Evolutionary conservation across 2,797 vertebrate species (phyloP), one percentile per base, ranked within the genome.

Genomic region (Scolopax rusticola): DNA sequence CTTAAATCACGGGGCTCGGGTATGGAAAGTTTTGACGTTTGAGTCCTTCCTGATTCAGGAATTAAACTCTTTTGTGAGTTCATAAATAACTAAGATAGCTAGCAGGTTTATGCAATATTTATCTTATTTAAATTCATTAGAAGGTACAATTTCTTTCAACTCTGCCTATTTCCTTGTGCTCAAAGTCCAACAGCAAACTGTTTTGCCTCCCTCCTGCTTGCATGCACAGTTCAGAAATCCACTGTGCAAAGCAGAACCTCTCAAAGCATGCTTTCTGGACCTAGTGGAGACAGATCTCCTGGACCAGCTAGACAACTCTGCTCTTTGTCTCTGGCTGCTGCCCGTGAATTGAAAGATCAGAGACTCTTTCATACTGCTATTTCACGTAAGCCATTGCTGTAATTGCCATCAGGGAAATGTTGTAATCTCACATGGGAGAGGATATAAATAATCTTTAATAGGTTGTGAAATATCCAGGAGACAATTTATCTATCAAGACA

Each of bases 371-470:
- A 50, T 21, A 47, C 15, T 78, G 82, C 30, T 80, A 16, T 65
- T 93, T 54, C 87, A 92, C 64, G 57, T 86, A 81, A 50, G 30
- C 19, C 33, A 9, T 56, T 86, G 40, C 68, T 93, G 57, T 78
- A 87, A 91, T 30, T 83, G 61, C 61, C 69, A 85, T 74, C 69
- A 91, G 61, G 82, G 40, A 91, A 92, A 94, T 90, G 43, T 41
- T 84, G 41, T 84, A 64, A 91, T 91, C 41, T 89, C 57, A 43
- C 6, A 10, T 76, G 78, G 78, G 73, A 94, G 50, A 86, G 57
- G 74, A 64, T 83, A 88, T 84, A 93, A 93, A 95, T 81, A 89
- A 78, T 57, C 41, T 78, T 91, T 76, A 93, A 89, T 91, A 50
- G 45, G 27, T 75, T 84, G 33, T 68, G 82, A 92, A 85, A 15